Base-by-base conservation (phyloP, 2,888 invertebrate species). In the Apamea anceps region DNA sequence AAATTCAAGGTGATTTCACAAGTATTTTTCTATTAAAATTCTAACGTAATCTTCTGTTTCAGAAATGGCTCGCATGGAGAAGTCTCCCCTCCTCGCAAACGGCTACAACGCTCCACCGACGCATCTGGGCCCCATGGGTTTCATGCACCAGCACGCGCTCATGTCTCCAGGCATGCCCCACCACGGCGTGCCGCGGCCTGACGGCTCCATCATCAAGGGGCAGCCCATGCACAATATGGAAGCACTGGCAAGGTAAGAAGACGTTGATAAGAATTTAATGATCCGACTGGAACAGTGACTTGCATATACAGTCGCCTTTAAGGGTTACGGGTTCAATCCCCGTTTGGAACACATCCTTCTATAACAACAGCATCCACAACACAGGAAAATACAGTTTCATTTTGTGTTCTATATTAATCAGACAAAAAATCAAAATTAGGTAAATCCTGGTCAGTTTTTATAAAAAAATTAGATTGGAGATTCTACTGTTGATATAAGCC, bases 81-180 rank as follows among this genome's bases (percentile, higher is more conserved):
- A 99, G 96, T 99, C 99, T 37, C 99, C 99, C 54, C 97, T 99
- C 65, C 97, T 99, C 90, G 99, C 99, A 82, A 99, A 99, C 94
- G 99, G 99, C 86, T 99, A 99, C 97, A 99, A 99, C 96, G 99
- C 99, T 89, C 99, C 99, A 82, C 99, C 99, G 80, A 98, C 98
- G 83, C 98, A 99, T 95, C 98, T 99, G 90, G 98, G 98, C 93
- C 99, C 99, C 93, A 99, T 99, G 98, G 99, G 99, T 93, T 99
- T 99, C 97, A 99, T 99, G 99, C 99, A 99, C 95, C 98, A 99
- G 95, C 98, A 98, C 94, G 99, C 99, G 81, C 98, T 99, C 88
- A 98, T 99, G 97, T 99, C 99, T 78, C 99, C 99, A 25, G 99
- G 99, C 75, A 98, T 98, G 98, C 98, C 99, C 21, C 99, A 99